Base-by-base conservation (phyloP, 2,888 invertebrate genomes). In the Epinotia demarniana region DNA sequence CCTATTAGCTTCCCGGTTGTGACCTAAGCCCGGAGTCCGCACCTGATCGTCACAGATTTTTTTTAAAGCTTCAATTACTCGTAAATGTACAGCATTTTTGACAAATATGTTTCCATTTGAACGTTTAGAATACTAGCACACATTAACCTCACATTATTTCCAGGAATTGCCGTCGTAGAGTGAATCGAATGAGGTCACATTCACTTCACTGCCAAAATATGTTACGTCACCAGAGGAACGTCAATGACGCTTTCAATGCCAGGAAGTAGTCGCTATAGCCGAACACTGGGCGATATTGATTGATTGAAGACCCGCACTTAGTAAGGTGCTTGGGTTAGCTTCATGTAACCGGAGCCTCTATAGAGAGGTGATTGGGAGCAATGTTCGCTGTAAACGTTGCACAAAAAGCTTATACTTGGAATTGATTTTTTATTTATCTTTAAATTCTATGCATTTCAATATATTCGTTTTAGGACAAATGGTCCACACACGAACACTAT, bases 241-340 rank as follows among this genome's bases (percentile, higher is more conserved):
- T 69, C 43, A 69, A 60, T 69, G 69, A 58, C 18, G 69, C 69
- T 43, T 68, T 68, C 69, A 69, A 58, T 69, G 69, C n/a, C 58
- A 58, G 58, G 39, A 67, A 57, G 19, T 53, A 19, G 16, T 43
- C n/a, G 46, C 58, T 69, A 57, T 18, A 64, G 55, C 33, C 39
- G 39, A 67, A 55, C 55, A 39, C 18, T 67, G 69, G 69, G 58
- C 43, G 69, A 60, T 69, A 69, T 69, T 69, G 69, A 69, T 60
- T 69, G 68, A 68, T 68, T 43, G 46, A 23, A 46, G 58, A 46
- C 43, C 67, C 63, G 12, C 66, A 55, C 69, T 46, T 46, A 69
- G 46, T 69, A 60, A 60, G 23, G 69, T 27, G 43, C 68, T 57
- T 43, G 39, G 23, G 69, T 60, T 23, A 23, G 19, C 57, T 19